Evolutionary conservation across 2,888 invertebrate genomes (phyloP).

Genomic region (Tenodera sinensis): DNA sequence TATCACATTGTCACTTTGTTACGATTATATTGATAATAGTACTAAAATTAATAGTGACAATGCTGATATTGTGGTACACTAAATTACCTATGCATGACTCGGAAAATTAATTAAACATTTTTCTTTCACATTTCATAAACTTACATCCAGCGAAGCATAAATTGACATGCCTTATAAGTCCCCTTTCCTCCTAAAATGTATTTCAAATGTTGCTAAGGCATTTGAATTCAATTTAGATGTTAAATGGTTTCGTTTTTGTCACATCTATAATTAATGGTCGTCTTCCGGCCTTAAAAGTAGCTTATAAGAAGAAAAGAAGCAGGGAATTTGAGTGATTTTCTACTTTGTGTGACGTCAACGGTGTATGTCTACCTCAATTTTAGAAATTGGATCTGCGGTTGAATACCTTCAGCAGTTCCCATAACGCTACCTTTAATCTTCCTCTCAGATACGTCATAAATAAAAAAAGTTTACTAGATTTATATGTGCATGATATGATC

Average conservation of each 20-base stretch:
- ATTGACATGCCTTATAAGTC: too few relatives aligned
- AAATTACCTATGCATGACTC: too few relatives aligned
- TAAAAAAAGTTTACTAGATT: conserved; percentile 3
- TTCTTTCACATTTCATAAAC: too few relatives aligned
- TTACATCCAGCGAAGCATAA: too few relatives aligned
- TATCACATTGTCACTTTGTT: too few relatives aligned
- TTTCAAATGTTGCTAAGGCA: too few relatives aligned
- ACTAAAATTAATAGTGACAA: too few relatives aligned
- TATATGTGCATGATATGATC: conserved; percentile 8
- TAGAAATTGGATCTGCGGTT: background rate
- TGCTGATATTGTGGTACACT: too few relatives aligned
- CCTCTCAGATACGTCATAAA: background rate
- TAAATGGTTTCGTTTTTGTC: background rate
- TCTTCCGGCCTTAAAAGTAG: background rate
- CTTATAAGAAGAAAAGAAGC: background rate
- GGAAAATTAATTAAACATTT: too few relatives aligned
- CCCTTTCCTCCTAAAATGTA: too few relatives aligned
- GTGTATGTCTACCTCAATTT: background rate
- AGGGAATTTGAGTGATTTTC: background rate
- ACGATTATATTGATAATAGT: too few relatives aligned
- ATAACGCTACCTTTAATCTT: background rate
- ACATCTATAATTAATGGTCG: background rate
- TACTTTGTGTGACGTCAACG: background rate
- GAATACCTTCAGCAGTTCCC: background rate
- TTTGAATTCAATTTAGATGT: background rate